phyloP scores from a whole-genome alignment of 2,113 vertebrate genomes.

The Zapus hudsonius region DNA sequence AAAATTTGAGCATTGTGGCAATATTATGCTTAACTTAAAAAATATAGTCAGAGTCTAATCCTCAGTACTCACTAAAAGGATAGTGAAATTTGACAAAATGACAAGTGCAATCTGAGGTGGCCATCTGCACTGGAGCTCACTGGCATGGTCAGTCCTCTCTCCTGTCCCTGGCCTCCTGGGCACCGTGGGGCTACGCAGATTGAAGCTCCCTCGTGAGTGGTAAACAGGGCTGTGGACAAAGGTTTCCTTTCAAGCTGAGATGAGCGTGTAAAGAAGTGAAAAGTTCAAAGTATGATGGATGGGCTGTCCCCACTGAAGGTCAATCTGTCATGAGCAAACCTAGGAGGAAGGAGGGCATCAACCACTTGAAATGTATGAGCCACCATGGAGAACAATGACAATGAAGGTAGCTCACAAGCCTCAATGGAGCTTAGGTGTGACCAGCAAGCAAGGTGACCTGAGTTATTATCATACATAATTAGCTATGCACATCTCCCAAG shows the following conservation, averaged over 20 bases:
- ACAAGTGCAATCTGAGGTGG: conserved; percentile 88
- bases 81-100: too few relatives aligned
- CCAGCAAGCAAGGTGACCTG: fast-evolving
- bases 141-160: conserved; percentile 85
- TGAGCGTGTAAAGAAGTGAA: conserved; percentile 88
- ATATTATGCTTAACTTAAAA: too few relatives aligned
- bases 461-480: fast-evolving
- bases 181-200: conserved; percentile 67
- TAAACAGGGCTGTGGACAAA: conserved; percentile 91
- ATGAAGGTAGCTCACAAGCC: background rate
- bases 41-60: too few relatives aligned
- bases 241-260: conserved; percentile 89
- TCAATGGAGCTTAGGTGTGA: background rate
- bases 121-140: conserved; percentile 88
- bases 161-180: conserved; percentile 74
- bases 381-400: conserved; percentile 77
- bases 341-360: conserved; percentile 86
- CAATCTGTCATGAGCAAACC: conserved; percentile 91
- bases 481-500: fast-evolving
- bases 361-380: conserved; percentile 69
- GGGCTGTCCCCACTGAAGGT: conserved; percentile 92
- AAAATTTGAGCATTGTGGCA: too few relatives aligned
- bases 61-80: too few relatives aligned
- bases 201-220: conserved; percentile 86
- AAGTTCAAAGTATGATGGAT: conserved; percentile 99